phyloP scores from a whole-genome alignment of 1,140 invertebrate species.

The Atta colombica region DNA sequence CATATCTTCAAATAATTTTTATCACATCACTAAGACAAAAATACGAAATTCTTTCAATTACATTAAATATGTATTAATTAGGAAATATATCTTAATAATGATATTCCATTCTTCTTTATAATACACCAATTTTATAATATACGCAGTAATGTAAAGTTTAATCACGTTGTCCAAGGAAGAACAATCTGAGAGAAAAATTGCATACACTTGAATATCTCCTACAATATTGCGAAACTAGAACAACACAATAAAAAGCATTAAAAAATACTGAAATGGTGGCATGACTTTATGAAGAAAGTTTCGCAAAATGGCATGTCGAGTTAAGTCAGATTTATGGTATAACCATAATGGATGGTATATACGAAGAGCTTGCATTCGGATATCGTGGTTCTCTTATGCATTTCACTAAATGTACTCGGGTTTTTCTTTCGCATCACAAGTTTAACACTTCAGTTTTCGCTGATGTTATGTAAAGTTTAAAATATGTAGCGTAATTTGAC shows the following conservation, averaged over 20 bases:
- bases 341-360: constrained; percentile 67
- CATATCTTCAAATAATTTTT: neutral
- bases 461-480: neutral
- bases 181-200: constrained; percentile 10
- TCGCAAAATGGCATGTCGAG: constrained; percentile 47
- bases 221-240: constrained; percentile 52
- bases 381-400: constrained; percentile 24
- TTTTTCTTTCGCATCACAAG: neutral
- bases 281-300: constrained; percentile 39
- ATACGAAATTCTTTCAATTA: neutral
- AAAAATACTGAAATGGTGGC: constrained; percentile 58
- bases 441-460: constrained; percentile 13
- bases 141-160: constrained; percentile 23
- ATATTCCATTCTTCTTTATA: neutral
- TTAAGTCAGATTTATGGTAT: constrained; percentile 69
- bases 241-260: constrained; percentile 56
- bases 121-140: neutral
- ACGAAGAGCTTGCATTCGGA: constrained; percentile 35
- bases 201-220: constrained; percentile 42
- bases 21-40: neutral
- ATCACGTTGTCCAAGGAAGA: constrained; percentile 29
- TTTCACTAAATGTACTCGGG: neutral
- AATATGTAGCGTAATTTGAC: neutral
- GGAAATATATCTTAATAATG: neutral
- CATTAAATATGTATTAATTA: neutral